Base-by-base conservation (phyloP, 2,797 vertebrate genomes). In the Melanotaenia nigrans region DNA sequence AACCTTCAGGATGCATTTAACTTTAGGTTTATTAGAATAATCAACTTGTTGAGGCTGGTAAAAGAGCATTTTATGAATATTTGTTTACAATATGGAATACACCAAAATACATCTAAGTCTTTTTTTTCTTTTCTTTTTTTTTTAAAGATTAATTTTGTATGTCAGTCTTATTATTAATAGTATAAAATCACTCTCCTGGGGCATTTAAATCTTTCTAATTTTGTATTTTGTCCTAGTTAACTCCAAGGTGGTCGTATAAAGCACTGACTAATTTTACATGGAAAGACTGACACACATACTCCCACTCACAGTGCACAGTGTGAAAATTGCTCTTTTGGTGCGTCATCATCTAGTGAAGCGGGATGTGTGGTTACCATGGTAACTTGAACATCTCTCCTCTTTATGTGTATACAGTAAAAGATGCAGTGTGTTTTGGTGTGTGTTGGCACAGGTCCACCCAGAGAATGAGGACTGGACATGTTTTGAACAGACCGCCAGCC, bases 391-490 rank as follows among this genome's bases (percentile, higher is more conserved):
- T 71, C 47, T 14, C 30, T 10, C 51, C 61, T 63, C 49, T 58
- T 45, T 33, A 16, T 59, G 36, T 86, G 47, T 80, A 16, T 77
- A 69, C 24, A 73, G 65, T 69, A 24, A 74, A 54, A 65, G 64
- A 45, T 25, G 57, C 55, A 40, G 30, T 32, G 20, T 30, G 6
- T 69, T 53, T 69, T 20, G 72, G 16, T 47, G 42, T 81, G 55
- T 73, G 65, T 64, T 25, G 20, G 28, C 49, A 1, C 82, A 99
- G 97, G 97, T 98, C 89, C 97, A 99, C 81, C 97, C 97, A 3
- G 97, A 99, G 80, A 99, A 99, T 67, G 97, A 99, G 85, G 96
- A 97, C 47, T 99, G 98, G 97, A 99, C 98, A 1, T 99, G 97
- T 92, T 99, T 99, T 65, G 97, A 99, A 65, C 97, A 99, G 88